These are phyloP conservation scores for Slavum lentiscoides DNA, from an alignment of 2,888 invertebrate species.

Conservation along the genomic window DNA sequence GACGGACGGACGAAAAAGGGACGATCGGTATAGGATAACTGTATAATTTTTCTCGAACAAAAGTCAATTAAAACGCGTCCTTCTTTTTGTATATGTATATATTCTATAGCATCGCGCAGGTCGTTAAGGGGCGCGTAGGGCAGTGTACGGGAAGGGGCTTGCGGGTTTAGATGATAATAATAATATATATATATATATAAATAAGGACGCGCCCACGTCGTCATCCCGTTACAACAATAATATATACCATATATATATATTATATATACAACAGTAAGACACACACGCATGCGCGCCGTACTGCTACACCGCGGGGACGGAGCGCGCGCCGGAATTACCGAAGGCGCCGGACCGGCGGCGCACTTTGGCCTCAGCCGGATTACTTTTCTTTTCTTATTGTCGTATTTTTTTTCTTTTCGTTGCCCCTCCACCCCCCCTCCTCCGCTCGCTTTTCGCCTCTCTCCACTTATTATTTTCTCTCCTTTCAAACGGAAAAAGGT, in stretches of 20 bases:
- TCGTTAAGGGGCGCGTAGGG: neutral
- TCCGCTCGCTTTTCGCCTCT: too few species aligned
- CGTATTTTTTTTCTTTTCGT: neutral
- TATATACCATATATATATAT: too few species aligned
- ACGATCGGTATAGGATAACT: neutral
- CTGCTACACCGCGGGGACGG: conserved; percentile 1
- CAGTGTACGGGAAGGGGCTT: too few species aligned
- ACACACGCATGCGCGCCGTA: neutral
- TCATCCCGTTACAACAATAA: neutral
- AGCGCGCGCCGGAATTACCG: conserved; percentile 50
- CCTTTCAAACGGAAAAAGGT: conserved; percentile 53
- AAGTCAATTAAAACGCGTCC: conserved; percentile 47
- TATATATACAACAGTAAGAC: too few species aligned
- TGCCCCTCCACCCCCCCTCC: too few species aligned
- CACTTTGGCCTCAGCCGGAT: conserved; percentile 53
- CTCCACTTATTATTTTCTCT: conserved; percentile 52
- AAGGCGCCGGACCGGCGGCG: conserved; percentile 54
- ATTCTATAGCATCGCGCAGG: conserved; percentile 20
- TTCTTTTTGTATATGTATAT: too few species aligned
- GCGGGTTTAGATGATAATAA: neutral
- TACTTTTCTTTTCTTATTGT: conserved; percentile 49
- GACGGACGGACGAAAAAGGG: neutral
- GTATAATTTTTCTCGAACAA: conserved; percentile 46
- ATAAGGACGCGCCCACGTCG: conserved; percentile 5
- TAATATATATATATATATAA: neutral